Base-by-base conservation (phyloP, 2,113 vertebrate species). In the Labrus mixtus region DNA sequence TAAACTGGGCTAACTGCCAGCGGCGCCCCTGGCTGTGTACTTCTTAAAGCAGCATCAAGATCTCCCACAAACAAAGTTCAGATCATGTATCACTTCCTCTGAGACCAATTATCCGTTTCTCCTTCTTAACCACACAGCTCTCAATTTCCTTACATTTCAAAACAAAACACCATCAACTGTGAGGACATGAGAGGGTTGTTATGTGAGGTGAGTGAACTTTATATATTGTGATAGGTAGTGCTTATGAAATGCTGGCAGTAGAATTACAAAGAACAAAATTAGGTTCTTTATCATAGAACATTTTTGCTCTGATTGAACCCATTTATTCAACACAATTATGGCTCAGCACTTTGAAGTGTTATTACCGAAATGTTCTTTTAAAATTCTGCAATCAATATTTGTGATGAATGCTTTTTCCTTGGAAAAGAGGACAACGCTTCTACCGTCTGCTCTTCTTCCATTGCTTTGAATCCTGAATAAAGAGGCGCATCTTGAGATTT, bases 101-200 rank as follows among this genome's bases (percentile, higher is more conserved):
- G 89, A 86, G 90, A 88, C 83, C 81, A 91, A 93, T 92, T 92
- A 92, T 83, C 83, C 60, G 60, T 75, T 84, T 81, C 76, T 76
- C 46, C 73, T 55, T 81, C 68, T 74, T 65, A 69, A 70, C 33
- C 10, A 57, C 46, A 15, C 73, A 81, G 46, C 70, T 82, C 65
- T 82, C 63, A 78, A 73, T 85, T 81, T 82, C 59, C 53, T 66
- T 73, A 83, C 51, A 41, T 84, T 89, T 76, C 63, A 72, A 79
- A 85, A 78, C 61, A 78, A 56, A 87, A 66, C 51, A 61, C 20
- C 66, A 33, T 56, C 71, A 69, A 56, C 16, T 61, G 51, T 11
- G 56, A 12, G 10, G 13, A 61, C 16, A 64, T 36, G 45, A 59
- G 3, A 6, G 8, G 22, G 46, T 45, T 54, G 33, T 45, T 22